Evolutionary conservation across 2,888 invertebrate genomes (phyloP), one percentile per base, ranked within the genome.

Genomic region (Agrenia bidenticulata): DNA sequence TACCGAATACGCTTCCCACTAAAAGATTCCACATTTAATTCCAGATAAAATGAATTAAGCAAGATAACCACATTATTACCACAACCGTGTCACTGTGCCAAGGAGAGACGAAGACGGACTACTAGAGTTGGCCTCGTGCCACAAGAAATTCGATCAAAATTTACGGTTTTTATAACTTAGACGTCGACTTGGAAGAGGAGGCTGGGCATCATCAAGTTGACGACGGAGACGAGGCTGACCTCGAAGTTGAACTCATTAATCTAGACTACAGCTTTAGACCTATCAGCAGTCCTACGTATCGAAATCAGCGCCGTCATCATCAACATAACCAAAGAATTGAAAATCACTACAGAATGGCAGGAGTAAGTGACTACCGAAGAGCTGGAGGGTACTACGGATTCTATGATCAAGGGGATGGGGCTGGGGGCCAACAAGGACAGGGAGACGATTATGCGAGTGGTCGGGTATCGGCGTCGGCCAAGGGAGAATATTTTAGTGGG

Each of bases 111-210:
- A 11, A 4, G 32, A 32, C 32, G 32, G 32, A 32, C 32, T 32
- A 45, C 45, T 5, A 5, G 5, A 15, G 45, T 45, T 45, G 45
- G 45, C 45, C 45, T 45, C 19, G 45, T 17, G 45, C 45, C 45
- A 45, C 45, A 93, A 93, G 78, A 81, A 81, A n/a, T 23, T 26
- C 24, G 17, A 27, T 21, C 74, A 74, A 74, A 67, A 73, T 74
- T 72, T 74, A 73, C 74, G 72, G 74, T 39, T 69, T 74, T 63
- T 73, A 69, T 60, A 65, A 64, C 27, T 54, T 58, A 54, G 62
- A 64, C 64, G 58, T 51, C 37, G 41, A 64, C 50, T 50, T 51
- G 45, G 64, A 53, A 32, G 41, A 27, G 42, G 53, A 39, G 23
- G 67, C 54, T 56, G 67, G 39, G n/a, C 61, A 64, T 60, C 54